These are phyloP conservation scores for Cossypha dichroa DNA, from an alignment of 2,797 vertebrate species.

Conservation along the genomic window DNA sequence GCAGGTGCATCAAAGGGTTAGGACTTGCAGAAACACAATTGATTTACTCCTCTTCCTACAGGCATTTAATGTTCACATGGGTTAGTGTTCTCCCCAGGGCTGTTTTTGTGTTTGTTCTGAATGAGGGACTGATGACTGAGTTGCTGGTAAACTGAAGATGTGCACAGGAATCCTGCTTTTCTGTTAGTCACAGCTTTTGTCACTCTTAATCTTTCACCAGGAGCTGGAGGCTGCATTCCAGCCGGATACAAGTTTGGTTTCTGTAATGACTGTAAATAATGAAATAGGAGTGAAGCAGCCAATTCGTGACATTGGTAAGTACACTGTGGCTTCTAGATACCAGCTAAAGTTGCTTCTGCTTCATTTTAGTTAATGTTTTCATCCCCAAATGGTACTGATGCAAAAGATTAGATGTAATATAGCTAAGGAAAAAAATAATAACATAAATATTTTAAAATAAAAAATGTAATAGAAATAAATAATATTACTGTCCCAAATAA, in stretches of 20 bases:
- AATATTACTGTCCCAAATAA: background rate
- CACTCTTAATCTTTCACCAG: conserved; percentile 38
- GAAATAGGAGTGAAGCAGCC: conserved; percentile 96
- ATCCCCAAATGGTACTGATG: background rate
- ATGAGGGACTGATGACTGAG: background rate
- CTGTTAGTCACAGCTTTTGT: background rate
- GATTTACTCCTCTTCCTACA: background rate
- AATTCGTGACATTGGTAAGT: conserved; percentile 90
- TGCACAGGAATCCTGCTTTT: background rate
- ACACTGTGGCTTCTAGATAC: background rate
- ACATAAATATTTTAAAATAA: background rate
- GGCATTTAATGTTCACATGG: accelerated
- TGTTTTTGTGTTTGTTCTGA: background rate
- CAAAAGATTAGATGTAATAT: background rate
- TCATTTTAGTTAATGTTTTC: background rate
- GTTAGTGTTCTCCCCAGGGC: background rate
- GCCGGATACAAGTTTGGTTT: conserved; percentile 91
- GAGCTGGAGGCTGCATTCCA: conserved; percentile 84
- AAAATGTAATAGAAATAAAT: background rate
- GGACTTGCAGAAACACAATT: background rate
- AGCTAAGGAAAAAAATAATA: background rate
- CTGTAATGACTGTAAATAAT: conserved; percentile 95
- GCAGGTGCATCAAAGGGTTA: too few relatives aligned
- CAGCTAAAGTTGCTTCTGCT: background rate
- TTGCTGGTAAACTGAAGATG: background rate